Percentiles rank a stretch among this genome's conserved stretches.
Conservation (phyloP, 2,113 vertebrate species). For the Rallus limicola region DNA sequence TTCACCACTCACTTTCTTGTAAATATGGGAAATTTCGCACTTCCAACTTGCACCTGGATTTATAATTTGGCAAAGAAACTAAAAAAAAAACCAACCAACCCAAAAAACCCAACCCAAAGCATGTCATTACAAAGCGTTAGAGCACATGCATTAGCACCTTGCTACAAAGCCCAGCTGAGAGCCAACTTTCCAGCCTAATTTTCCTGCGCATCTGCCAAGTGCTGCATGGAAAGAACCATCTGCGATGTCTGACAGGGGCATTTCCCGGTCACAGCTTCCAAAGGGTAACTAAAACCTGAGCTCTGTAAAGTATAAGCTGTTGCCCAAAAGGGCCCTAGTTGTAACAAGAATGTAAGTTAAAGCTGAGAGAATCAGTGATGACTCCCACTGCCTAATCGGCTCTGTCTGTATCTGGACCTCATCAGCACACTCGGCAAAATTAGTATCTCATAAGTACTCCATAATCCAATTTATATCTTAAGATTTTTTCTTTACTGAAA, state of each 20-base stretch:
- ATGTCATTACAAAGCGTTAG: slow-evolving; percentile 24
- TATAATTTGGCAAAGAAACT: slow-evolving; percentile 44
- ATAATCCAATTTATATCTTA: not conserved
- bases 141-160: slow-evolving; percentile 18
- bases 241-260: slow-evolving; percentile 14
- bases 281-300: slow-evolving; percentile 12
- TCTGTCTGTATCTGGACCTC: slow-evolving; percentile 21
- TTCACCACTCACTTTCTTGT: not conserved
- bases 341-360: not conserved
- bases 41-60: slow-evolving; percentile 29
- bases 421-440: not conserved
- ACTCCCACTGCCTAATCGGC: not conserved
- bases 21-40: slow-evolving; percentile 12
- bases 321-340: not conserved
- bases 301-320: not conserved
- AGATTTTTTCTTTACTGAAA: not conserved
- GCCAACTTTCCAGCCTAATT: slow-evolving; percentile 49
- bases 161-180: slow-evolving; percentile 1
- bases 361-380: not conserved
- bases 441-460: not conserved
- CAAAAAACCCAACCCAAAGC: not conserved
- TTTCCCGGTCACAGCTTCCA: slow-evolving; percentile 47
- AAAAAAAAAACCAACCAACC: not conserved
- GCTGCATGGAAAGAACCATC: slow-evolving; percentile 8
- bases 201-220: slow-evolving; percentile 57